phyloP scores from a whole-genome alignment of 2,797 vertebrate species.

The Sebastes diaconus region DNA sequence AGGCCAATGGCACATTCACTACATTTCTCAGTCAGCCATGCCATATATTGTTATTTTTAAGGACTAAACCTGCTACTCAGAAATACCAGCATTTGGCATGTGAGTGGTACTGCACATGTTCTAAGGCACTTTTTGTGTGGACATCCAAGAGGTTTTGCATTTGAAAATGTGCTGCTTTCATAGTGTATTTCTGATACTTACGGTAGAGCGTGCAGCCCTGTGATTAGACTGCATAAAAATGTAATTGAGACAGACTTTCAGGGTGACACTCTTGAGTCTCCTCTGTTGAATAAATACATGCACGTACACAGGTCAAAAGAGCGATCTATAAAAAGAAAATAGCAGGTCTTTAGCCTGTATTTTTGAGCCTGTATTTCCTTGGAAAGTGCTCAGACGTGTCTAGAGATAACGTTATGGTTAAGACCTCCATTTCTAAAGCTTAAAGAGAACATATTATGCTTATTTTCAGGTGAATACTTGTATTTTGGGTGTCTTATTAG shows the following conservation, averaged over 20 bases:
- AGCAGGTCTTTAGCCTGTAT: conserved; percentile 1
- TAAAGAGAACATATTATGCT: no score
- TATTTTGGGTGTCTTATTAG: no score
- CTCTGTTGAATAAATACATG: conserved; percentile 41
- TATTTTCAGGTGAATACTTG: no score
- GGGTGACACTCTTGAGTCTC: conserved; percentile 2
- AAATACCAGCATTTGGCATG: background rate
- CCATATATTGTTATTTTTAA: background rate
- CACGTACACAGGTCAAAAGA: conserved; percentile 33
- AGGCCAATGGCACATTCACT: background rate
- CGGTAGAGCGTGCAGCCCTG: background rate
- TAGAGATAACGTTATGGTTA: background rate
- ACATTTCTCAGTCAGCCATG: background rate
- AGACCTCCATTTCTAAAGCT: conserved; percentile 1
- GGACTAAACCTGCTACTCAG: background rate
- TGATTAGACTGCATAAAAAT: conserved; percentile 18
- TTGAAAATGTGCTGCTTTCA: background rate
- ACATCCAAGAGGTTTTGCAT: background rate
- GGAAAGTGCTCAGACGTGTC: conserved; percentile 5
- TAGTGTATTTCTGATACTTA: conserved; percentile 6
- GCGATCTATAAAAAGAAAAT: conserved; percentile 5
- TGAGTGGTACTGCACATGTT: background rate
- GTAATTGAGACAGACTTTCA: conserved; percentile 34
- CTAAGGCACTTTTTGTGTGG: background rate
- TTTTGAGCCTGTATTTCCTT: conserved; percentile 3